Percentiles rank a stretch among this genome's conserved stretches.
Evolutionary conservation across 2,797 vertebrate genomes (phyloP).

Genomic region (Malacoctenus gilli): DNA sequence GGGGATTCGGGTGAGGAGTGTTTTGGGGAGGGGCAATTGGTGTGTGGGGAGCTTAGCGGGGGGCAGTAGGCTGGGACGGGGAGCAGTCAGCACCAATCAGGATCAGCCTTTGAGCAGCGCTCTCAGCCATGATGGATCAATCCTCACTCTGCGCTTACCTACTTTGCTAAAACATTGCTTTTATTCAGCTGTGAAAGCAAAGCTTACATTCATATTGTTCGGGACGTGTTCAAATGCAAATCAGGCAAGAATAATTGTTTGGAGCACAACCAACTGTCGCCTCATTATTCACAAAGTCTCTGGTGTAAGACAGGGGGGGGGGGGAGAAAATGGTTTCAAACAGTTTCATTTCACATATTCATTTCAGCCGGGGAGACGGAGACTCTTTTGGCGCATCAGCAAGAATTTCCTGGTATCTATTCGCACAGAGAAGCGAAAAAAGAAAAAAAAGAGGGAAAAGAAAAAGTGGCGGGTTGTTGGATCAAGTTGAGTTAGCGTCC

Average conservation of each 20-base stretch:
- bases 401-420: neutral
- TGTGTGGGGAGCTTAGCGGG: constrained; percentile 33
- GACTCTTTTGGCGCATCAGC: neutral
- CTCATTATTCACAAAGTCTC: constrained; percentile 8
- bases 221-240: neutral
- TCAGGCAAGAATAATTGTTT: neutral
- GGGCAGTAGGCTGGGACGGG: constrained; percentile 19
- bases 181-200: neutral
- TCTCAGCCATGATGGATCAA: constrained; percentile 48
- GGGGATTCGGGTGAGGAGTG: neutral
- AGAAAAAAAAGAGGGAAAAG: no score
- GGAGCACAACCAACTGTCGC: neutral
- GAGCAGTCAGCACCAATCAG: constrained; percentile 54
- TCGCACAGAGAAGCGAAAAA: neutral
- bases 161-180: constrained; percentile 8
- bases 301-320: neutral
- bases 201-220: neutral
- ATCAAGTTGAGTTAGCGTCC: constrained; percentile 10
- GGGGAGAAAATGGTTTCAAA: neutral
- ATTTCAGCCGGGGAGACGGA: neutral
- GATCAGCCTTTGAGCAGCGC: constrained; percentile 23
- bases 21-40: neutral
- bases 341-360: neutral
- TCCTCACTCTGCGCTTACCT: constrained; percentile 9
- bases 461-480: constrained; percentile 5